Conservation (phyloP, 2,888 invertebrate genomes). For the Blastobasis lacticolella region DNA sequence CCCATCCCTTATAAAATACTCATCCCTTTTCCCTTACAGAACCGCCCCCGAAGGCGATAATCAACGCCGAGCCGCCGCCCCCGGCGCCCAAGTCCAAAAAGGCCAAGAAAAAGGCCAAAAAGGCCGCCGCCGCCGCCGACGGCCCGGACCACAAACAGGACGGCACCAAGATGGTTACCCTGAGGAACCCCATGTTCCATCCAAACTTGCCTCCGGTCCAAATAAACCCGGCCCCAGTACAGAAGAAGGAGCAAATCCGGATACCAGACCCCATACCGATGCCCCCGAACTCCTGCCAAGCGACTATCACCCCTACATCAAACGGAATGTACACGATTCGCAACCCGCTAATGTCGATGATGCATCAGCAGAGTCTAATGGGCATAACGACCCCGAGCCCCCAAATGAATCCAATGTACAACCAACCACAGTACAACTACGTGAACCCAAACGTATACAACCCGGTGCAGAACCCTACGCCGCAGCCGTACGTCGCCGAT, state of each 20-base stretch:
- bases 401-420: conserved; percentile 29
- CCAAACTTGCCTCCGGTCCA: conserved; percentile 64
- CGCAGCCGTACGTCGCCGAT: conserved; percentile 25
- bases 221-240: conserved; percentile 26
- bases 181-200: conserved; percentile 86
- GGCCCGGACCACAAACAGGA: conserved; percentile 34
- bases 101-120: conserved; percentile 63
- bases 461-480: conserved; percentile 19
- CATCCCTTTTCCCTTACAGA: conserved; percentile 29
- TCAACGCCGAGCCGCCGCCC: conserved; percentile 34
- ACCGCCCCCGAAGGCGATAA: conserved; percentile 39
- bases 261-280: conserved; percentile 64
- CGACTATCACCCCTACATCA: conserved; percentile 65
- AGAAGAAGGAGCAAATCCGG: conserved; percentile 48
- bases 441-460: conserved; percentile 44
- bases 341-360: conserved; percentile 78
- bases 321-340: conserved; percentile 89
- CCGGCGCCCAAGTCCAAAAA: conserved; percentile 54
- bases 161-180: conserved; percentile 80
- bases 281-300: conserved; percentile 64
- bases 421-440: conserved; percentile 42
- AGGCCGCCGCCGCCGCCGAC: conserved; percentile 50
- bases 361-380: conserved; percentile 60
- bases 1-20: neutral
- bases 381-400: conserved; percentile 35